These are phyloP conservation scores for Meiosimyza decipiens DNA, from an alignment of 2,888 invertebrate species.

Conservation along the genomic window DNA sequence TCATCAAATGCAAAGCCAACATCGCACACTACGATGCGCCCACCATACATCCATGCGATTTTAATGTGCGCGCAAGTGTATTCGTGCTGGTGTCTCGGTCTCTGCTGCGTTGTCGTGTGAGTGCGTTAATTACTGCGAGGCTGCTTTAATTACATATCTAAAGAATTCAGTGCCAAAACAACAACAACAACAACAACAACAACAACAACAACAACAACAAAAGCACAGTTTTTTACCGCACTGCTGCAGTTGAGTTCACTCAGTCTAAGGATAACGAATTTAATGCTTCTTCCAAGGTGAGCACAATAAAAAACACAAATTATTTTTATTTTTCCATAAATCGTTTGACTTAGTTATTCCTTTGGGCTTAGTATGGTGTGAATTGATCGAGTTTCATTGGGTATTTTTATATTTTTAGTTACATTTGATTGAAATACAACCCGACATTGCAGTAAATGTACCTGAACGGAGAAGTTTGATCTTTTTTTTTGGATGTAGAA, in stretches of 20 bases:
- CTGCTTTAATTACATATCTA: neutral
- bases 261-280: conserved; percentile 15
- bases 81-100: neutral
- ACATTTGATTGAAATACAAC: too few relatives aligned
- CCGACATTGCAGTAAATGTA: too few relatives aligned
- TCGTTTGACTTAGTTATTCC: too few relatives aligned
- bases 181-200: conserved; percentile 17
- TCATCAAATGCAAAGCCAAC: conserved; percentile 1
- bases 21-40: neutral
- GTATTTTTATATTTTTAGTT: too few relatives aligned
- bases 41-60: neutral
- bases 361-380: too few relatives aligned
- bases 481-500: too few relatives aligned
- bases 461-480: too few relatives aligned
- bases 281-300: conserved; percentile 10
- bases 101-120: neutral
- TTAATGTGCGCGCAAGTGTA: neutral
- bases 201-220: conserved; percentile 19
- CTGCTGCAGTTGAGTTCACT: neutral
- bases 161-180: neutral
- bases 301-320: neutral
- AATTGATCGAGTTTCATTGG: too few relatives aligned
- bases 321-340: too few relatives aligned
- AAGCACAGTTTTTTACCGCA: neutral
- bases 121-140: conserved; percentile 8